Conservation (phyloP, 2,797 vertebrate genomes). For the Harpagifer antarcticus region DNA sequence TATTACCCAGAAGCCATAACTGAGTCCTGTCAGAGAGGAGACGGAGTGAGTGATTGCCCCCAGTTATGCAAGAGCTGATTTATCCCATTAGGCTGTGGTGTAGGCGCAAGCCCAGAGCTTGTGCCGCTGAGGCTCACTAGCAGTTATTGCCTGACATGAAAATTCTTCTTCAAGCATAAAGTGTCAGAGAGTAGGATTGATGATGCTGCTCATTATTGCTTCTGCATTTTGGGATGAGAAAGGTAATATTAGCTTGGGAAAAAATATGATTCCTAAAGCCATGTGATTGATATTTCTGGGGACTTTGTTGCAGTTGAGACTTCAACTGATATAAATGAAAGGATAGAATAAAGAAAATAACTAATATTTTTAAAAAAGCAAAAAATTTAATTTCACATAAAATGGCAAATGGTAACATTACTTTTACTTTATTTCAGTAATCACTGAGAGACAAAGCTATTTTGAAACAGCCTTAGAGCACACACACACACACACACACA, state of each 20-base stretch:
- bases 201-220: slow-evolving; percentile 81
- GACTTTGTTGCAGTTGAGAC: slow-evolving; percentile 54
- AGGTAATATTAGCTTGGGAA: slow-evolving; percentile 73
- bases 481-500: not conserved
- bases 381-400: slow-evolving; percentile 4
- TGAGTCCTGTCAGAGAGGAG: slow-evolving; percentile 86
- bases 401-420: slow-evolving; percentile 5
- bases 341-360: slow-evolving; percentile 40
- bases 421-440: slow-evolving; percentile 24
- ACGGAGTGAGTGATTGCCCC: slow-evolving; percentile 86
- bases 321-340: slow-evolving; percentile 49
- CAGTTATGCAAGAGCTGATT: slow-evolving; percentile 85
- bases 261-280: slow-evolving; percentile 59
- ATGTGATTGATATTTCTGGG: slow-evolving; percentile 63
- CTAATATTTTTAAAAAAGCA: slow-evolving; percentile 22
- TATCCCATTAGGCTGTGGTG: slow-evolving; percentile 84
- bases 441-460: slow-evolving; percentile 4
- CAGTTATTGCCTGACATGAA: slow-evolving; percentile 82
- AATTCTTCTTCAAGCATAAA: slow-evolving; percentile 81
- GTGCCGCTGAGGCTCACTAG: slow-evolving; percentile 71
- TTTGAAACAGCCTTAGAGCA: not conserved
- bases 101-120: slow-evolving; percentile 73
- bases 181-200: slow-evolving; percentile 87
- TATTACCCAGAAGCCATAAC: slow-evolving; percentile 87
- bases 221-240: slow-evolving; percentile 82